These are phyloP conservation scores for Stegophylla sp. DNA, from an alignment of 2,888 invertebrate species.

Conservation along the genomic window DNA sequence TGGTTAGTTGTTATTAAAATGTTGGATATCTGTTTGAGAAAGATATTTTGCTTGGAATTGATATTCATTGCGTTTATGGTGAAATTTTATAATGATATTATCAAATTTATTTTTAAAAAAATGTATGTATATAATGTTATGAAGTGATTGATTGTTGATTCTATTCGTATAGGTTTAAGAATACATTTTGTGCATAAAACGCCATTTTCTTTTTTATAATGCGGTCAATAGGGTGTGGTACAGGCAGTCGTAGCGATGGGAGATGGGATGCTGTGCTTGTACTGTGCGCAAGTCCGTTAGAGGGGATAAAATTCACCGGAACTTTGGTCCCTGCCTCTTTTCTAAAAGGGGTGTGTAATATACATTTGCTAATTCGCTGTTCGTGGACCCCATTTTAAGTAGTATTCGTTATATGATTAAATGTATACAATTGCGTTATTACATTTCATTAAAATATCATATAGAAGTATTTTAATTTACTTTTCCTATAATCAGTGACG, in stretches of 20 bases:
- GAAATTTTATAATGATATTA: too few species aligned
- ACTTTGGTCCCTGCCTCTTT: constrained; percentile 24
- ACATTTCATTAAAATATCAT: too few species aligned
- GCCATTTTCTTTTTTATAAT: constrained; percentile 23
- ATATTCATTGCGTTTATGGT: too few species aligned
- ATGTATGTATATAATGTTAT: neutral
- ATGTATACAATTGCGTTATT: too few species aligned
- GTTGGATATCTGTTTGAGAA: too few species aligned
- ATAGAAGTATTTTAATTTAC: too few species aligned
- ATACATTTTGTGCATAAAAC: constrained; percentile 5
- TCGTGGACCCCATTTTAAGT: neutral
- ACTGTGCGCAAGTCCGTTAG: constrained; percentile 24
- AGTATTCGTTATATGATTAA: too few species aligned
- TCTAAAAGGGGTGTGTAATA: constrained; percentile 24
- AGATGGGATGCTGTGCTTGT: constrained; percentile 34
- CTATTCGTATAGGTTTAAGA: neutral
- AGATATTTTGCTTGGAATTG: too few species aligned
- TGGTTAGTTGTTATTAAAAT: too few species aligned
- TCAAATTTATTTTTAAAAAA: too few species aligned
- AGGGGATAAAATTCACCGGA: neutral
- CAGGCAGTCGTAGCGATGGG: neutral
- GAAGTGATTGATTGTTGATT: too few species aligned
- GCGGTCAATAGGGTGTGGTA: constrained; percentile 15
- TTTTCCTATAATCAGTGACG: too few species aligned
- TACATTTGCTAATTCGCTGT: neutral